phyloP scores from a whole-genome alignment of 2,113 vertebrate species.

The Stercorarius parasiticus region DNA sequence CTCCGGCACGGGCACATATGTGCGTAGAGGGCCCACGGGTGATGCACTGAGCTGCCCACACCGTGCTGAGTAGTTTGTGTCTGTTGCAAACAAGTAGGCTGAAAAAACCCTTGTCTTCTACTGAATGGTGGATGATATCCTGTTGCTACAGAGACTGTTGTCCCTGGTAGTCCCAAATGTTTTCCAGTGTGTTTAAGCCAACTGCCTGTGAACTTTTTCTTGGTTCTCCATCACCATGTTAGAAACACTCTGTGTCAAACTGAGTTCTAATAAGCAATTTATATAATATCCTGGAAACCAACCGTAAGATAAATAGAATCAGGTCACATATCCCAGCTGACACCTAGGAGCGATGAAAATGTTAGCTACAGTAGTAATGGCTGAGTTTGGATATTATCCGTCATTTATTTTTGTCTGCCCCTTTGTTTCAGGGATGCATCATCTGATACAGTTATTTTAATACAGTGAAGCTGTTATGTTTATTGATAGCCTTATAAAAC shows the following conservation, averaged over 20 bases:
- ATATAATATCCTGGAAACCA: background rate
- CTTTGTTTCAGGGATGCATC: conserved; percentile 7
- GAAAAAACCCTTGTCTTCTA: background rate
- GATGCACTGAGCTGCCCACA: background rate
- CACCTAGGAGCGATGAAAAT: background rate
- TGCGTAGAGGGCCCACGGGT: background rate
- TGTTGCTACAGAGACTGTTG: background rate
- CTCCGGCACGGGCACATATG: background rate
- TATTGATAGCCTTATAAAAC: conserved; percentile 21
- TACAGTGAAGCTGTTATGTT: background rate
- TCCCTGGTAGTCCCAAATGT: background rate
- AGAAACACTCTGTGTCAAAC: conserved; percentile 7
- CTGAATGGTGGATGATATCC: background rate
- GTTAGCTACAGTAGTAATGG: background rate
- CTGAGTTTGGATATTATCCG: background rate
- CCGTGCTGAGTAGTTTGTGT: background rate
- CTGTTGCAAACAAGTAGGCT: background rate
- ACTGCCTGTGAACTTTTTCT: background rate
- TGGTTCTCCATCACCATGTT: background rate
- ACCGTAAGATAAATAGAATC: background rate
- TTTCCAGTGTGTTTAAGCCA: background rate
- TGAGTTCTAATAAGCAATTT: conserved; percentile 1
- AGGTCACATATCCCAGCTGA: background rate
- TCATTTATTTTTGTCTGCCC: background rate
- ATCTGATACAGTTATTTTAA: background rate